Conservation (phyloP, 1,140 invertebrate species). For the Maniola jurtina region DNA sequence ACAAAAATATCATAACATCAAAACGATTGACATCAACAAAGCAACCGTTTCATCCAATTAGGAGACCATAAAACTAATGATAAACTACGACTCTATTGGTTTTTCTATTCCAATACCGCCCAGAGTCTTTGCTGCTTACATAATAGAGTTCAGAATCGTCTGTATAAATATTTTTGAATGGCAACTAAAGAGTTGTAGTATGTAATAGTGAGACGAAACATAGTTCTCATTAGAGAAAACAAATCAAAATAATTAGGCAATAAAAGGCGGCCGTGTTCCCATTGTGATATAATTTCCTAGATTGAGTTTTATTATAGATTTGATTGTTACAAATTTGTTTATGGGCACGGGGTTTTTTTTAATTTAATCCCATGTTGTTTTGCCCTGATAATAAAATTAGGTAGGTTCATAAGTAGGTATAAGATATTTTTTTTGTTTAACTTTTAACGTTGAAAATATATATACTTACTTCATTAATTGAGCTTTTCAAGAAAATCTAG, state of each 20-base stretch:
- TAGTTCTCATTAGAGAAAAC: constrained; percentile 67
- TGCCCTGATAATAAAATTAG: too few relatives aligned
- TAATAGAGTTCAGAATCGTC: constrained; percentile 28
- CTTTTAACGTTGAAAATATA: too few relatives aligned
- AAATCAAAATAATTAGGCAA: constrained; percentile 74
- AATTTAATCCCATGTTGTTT: constrained; percentile 21
- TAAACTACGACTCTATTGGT: constrained; percentile 28
- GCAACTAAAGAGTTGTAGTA: constrained; percentile 7
- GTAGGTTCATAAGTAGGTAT: too few relatives aligned
- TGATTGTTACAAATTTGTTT: constrained; percentile 73
- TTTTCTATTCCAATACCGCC: constrained; percentile 11
- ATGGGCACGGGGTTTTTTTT: constrained; percentile 37
- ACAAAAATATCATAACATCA: constrained; percentile 14
- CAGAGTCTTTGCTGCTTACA: constrained; percentile 19
- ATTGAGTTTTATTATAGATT: constrained; percentile 57
- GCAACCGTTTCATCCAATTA: constrained; percentile 63
- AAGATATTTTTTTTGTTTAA: too few relatives aligned
- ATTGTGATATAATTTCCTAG: constrained; percentile 64
- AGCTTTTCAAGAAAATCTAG: too few relatives aligned
- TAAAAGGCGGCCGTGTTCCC: constrained; percentile 59
- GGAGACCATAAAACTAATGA: constrained; percentile 51
- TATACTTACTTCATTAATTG: too few relatives aligned
- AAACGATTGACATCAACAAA: constrained; percentile 36
- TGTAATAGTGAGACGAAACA: constrained; percentile 48
- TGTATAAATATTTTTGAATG: background rate